These are phyloP conservation scores for Tamias sibiricus DNA, from an alignment of 2,113 vertebrate genomes.

Conservation along the genomic window DNA sequence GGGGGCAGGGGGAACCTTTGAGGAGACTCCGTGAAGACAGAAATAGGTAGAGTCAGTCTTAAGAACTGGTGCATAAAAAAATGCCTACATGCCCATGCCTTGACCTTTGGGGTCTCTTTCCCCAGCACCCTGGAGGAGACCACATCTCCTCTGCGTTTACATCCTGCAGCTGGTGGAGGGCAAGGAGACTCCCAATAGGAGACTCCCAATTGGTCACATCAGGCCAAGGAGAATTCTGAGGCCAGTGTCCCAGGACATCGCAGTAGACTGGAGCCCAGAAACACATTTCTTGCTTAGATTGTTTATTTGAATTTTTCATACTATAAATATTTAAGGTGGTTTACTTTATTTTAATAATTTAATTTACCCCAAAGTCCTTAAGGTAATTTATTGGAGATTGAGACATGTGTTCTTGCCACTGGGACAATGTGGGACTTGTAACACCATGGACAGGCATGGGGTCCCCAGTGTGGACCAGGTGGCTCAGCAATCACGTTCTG, in stretches of 20 bases:
- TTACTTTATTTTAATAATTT: slow-evolving; percentile 84
- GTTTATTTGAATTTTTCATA: slow-evolving; percentile 79
- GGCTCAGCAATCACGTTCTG: not conserved
- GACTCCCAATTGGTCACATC: not conserved
- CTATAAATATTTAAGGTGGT: slow-evolving; percentile 81
- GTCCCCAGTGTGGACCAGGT: not conserved
- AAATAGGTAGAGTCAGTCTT: slow-evolving; percentile 23
- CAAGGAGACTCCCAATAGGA: slow-evolving; percentile 5
- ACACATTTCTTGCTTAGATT: slow-evolving; percentile 64
- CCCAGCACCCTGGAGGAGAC: not conserved
- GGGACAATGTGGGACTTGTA: slow-evolving; percentile 37
- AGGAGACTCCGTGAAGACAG: slow-evolving; percentile 36
- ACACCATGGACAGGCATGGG: not conserved
- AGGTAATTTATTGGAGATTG: slow-evolving; percentile 80
- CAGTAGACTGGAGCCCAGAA: slow-evolving; percentile 22
- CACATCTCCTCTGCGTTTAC: slow-evolving; percentile 63
- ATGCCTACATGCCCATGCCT: slow-evolving; percentile 49
- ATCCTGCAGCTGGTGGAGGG: slow-evolving; percentile 41
- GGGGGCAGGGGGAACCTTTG: not conserved
- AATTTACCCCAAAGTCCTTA: slow-evolving; percentile 75
- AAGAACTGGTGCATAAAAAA: slow-evolving; percentile 45
- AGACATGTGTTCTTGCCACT: slow-evolving; percentile 51
- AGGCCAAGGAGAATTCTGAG: slow-evolving; percentile 11
- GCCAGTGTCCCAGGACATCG: not conserved
- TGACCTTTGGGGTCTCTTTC: slow-evolving; percentile 29